These are phyloP conservation scores for Corapipo altera DNA, from an alignment of 2,113 vertebrate species.

Conservation along the genomic window DNA sequence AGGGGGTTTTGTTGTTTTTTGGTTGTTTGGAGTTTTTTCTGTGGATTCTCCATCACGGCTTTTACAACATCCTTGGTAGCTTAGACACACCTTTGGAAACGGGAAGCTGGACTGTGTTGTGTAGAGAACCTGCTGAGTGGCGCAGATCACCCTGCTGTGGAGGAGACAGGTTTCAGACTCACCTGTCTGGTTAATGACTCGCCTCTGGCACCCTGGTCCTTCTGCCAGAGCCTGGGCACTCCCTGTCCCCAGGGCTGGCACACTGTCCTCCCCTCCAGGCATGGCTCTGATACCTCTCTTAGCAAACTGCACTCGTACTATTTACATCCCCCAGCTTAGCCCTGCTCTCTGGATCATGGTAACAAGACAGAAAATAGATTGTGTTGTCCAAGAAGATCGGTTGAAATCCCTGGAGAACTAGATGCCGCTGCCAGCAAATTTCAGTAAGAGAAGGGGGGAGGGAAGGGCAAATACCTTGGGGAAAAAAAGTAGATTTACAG, in stretches of 20 bases:
- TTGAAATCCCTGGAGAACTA: neutral
- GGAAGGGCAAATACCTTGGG: neutral
- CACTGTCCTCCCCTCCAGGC: neutral
- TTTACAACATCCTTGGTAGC: neutral
- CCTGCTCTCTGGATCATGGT: neutral
- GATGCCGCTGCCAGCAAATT: neutral
- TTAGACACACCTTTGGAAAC: neutral
- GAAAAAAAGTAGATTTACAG: neutral
- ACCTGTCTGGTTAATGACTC: neutral
- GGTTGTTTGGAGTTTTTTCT: neutral
- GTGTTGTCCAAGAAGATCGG: neutral
- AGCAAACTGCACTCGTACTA: neutral
- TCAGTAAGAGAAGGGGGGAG: fast-evolving
- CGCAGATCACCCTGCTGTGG: neutral
- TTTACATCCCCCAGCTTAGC: neutral
- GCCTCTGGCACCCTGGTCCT: neutral
- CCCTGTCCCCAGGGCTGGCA: neutral
- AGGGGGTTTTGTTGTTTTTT: no score
- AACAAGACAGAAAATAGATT: neutral
- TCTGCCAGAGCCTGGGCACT: neutral
- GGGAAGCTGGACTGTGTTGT: no score
- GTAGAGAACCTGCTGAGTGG: neutral
- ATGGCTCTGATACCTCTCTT: neutral
- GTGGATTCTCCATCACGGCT: neutral
- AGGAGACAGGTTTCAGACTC: neutral